Evolutionary conservation across 2,888 invertebrate species (phyloP).

Genomic region (Hesperia comma): DNA sequence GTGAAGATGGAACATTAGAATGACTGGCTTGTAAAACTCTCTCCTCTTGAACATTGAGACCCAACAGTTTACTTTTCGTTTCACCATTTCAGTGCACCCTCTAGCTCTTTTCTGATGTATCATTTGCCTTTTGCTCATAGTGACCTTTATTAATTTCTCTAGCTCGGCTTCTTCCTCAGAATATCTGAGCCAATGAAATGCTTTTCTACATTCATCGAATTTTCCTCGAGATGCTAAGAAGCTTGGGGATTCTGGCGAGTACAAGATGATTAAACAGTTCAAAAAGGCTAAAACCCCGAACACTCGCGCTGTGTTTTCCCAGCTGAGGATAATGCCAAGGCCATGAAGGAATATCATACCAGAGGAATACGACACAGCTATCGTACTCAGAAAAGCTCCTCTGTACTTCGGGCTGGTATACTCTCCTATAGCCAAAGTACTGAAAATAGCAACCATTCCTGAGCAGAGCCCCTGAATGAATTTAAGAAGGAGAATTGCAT

Average conservation of each 20-base stretch:
- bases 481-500: constrained; percentile 53
- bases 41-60: constrained; percentile 52
- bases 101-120: constrained; percentile 37
- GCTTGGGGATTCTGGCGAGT: constrained; percentile 84
- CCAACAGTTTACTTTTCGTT: not conserved
- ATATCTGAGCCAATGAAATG: constrained; percentile 83
- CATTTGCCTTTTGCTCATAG: constrained; percentile 48
- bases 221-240: constrained; percentile 84
- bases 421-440: constrained; percentile 79
- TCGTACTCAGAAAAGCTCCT: constrained; percentile 82
- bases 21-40: constrained; percentile 61
- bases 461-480: constrained; percentile 68
- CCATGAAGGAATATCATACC: constrained; percentile 84
- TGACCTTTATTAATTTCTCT: constrained; percentile 52
- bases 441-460: constrained; percentile 75
- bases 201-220: constrained; percentile 74
- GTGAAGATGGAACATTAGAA: constrained; percentile 58
- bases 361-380: constrained; percentile 80
- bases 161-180: constrained; percentile 61
- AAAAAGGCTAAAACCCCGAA: constrained; percentile 68
- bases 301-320: constrained; percentile 78
- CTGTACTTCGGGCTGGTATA: constrained; percentile 81
- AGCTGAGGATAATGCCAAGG: constrained; percentile 81
- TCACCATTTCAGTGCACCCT: not conserved
- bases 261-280: constrained; percentile 62